phyloP scores from a whole-genome alignment of 1,140 invertebrate species.

The Pogonognathellus flavescens region DNA sequence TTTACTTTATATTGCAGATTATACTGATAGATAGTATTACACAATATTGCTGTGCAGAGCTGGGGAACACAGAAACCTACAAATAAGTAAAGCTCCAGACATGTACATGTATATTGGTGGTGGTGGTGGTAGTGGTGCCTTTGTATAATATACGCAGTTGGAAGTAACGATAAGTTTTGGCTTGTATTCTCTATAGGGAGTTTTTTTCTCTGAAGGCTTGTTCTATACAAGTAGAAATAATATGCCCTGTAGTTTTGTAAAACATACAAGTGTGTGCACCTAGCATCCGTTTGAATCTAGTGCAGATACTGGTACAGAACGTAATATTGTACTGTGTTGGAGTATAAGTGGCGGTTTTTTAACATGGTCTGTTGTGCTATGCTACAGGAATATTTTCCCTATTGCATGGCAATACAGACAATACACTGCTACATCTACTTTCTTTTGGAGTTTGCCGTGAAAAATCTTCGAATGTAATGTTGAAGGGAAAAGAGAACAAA shows the following conservation, averaged over 20 bases:
- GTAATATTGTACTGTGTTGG: not conserved
- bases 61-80: too few relatives aligned
- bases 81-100: not conserved
- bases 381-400: not conserved
- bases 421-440: too few relatives aligned
- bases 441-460: conserved; percentile 13
- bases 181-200: not conserved
- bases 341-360: not conserved
- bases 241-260: not conserved
- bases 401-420: not conserved
- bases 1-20: not conserved
- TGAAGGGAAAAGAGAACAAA: conserved; percentile 46
- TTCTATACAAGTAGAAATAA: not conserved
- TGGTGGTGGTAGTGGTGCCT: not conserved
- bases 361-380: not conserved
- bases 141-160: not conserved
- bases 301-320: not conserved
- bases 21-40: not conserved
- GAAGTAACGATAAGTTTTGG: conserved; percentile 30
- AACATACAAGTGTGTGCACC: not conserved
- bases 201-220: not conserved
- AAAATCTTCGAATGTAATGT: conserved; percentile 45
- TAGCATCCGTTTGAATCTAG: not conserved
- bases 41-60: not conserved
- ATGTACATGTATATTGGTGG: not conserved